phyloP scores from a whole-genome alignment of 2,888 invertebrate species.

The Craniophora ligustri region DNA sequence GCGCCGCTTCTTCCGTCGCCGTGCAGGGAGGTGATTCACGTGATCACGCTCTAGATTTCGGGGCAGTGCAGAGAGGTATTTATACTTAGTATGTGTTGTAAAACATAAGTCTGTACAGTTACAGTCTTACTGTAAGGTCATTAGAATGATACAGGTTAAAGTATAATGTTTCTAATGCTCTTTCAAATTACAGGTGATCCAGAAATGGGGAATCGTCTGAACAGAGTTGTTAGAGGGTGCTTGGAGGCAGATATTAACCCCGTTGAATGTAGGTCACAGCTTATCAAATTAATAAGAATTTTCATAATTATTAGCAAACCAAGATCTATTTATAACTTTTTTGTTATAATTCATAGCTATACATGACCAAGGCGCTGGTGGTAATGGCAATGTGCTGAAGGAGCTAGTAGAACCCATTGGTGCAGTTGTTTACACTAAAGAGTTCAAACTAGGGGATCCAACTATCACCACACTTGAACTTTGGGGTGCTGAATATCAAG shows the following conservation, averaged over 20 bases:
- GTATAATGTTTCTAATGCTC: too few species aligned
- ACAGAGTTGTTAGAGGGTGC: constrained; percentile 97
- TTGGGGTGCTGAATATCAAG: constrained; percentile 99
- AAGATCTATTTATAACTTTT: neutral
- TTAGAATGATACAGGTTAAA: too few species aligned
- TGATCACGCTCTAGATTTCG: constrained; percentile 96
- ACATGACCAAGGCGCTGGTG: constrained; percentile 99
- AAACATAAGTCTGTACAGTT: too few species aligned
- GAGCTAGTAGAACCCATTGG: constrained; percentile 98
- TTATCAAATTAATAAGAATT: neutral
- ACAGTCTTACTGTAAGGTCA: too few species aligned
- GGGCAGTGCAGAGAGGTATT: constrained; percentile 98
- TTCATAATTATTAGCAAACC: too few species aligned
- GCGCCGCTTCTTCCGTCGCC: constrained; percentile 98
- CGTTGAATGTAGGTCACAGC: constrained; percentile 89
- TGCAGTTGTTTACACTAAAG: constrained; percentile 95
- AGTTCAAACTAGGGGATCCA: constrained; percentile 97
- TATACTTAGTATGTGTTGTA: too few species aligned
- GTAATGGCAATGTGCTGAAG: constrained; percentile 98
- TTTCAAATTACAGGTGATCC: constrained; percentile 91
- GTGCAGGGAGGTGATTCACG: constrained; percentile 94
- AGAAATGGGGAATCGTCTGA: constrained; percentile 99
- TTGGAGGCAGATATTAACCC: constrained; percentile 95
- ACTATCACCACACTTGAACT: constrained; percentile 97
- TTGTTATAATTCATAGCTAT: constrained; percentile 89